These are phyloP conservation scores for Maylandia zebra DNA, from an alignment of 2,113 vertebrate genomes.

Conservation along the genomic window DNA sequence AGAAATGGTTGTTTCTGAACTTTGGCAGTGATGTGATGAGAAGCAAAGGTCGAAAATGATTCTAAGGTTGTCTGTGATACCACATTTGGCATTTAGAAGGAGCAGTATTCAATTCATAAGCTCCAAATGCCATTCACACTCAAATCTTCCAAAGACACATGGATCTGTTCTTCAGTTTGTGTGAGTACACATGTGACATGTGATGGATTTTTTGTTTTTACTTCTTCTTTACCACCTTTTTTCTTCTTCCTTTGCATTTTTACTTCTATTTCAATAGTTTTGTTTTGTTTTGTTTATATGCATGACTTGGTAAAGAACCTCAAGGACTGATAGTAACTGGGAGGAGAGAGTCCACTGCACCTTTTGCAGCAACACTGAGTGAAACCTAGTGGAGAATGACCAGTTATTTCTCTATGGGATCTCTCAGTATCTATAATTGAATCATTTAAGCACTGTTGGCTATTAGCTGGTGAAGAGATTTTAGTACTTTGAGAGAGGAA, in stretches of 20 bases:
- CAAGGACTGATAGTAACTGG: background rate
- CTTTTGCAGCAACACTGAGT: background rate
- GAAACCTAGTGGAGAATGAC: constrained; percentile 24
- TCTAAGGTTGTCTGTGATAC: background rate
- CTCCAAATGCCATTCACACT: constrained; percentile 27
- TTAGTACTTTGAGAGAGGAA: constrained; percentile 1
- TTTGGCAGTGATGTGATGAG: background rate
- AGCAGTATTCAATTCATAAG: constrained; percentile 9
- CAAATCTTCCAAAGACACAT: background rate
- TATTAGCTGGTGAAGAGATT: constrained; percentile 34
- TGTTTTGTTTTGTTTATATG: constrained; percentile 1
- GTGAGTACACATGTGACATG: background rate
- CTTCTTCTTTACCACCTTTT: background rate
- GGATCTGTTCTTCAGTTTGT: background rate
- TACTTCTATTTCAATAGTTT: background rate
- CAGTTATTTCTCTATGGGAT: constrained; percentile 44
- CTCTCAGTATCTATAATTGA: constrained; percentile 65
- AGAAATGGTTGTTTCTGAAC: constrained; percentile 4
- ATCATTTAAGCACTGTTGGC: constrained; percentile 52
- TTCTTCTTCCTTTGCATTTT: background rate
- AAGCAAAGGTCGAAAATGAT: background rate
- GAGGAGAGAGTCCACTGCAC: background rate
- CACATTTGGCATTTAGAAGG: constrained; percentile 35
- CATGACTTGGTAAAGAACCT: background rate
- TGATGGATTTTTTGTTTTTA: background rate